Evolutionary conservation across 2,888 invertebrate genomes (phyloP).

Genomic region (Alviniconcha strummeri): DNA sequence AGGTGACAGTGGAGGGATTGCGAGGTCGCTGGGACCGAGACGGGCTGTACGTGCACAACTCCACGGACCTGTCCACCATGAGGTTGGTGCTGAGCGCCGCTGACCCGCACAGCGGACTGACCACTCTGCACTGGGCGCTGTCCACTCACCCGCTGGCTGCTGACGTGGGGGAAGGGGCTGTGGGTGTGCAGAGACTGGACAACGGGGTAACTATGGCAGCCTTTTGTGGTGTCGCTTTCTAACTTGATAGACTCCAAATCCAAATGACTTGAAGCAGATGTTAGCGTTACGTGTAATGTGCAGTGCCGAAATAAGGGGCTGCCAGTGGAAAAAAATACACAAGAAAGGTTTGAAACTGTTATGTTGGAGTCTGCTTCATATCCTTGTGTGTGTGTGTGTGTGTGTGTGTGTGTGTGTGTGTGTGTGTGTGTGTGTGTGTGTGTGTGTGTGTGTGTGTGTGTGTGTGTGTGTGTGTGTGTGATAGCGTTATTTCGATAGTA

Average conservation of each 20-base stretch:
- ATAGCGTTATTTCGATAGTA: too few relatives aligned
- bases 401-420: conserved; percentile 14
- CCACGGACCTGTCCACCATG: conserved; percentile 50
- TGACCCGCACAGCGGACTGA: conserved; percentile 52
- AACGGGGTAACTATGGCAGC: conserved; percentile 16
- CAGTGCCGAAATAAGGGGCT: too few relatives aligned
- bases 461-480: background rate
- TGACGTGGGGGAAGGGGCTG: conserved; percentile 34
- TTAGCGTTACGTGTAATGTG: too few relatives aligned
- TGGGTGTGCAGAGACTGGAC: conserved; percentile 26
- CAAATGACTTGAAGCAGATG: too few relatives aligned
- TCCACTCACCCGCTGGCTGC: conserved; percentile 35
- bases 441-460: background rate
- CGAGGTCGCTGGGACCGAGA: conserved; percentile 37
- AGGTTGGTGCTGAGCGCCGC: conserved; percentile 44
- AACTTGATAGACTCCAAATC: too few relatives aligned
- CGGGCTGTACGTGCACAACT: conserved; percentile 48
- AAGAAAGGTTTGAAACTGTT: too few relatives aligned
- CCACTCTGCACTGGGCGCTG: conserved; percentile 46
- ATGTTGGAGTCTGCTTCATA: too few relatives aligned
- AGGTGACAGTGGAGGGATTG: conserved; percentile 46
- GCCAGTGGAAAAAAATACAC: too few relatives aligned
- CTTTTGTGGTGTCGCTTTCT: too few relatives aligned
- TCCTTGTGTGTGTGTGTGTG: background rate
- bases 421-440: background rate